phyloP scores from a whole-genome alignment of 2,113 vertebrate genomes.

The Taurulus bubalis region DNA sequence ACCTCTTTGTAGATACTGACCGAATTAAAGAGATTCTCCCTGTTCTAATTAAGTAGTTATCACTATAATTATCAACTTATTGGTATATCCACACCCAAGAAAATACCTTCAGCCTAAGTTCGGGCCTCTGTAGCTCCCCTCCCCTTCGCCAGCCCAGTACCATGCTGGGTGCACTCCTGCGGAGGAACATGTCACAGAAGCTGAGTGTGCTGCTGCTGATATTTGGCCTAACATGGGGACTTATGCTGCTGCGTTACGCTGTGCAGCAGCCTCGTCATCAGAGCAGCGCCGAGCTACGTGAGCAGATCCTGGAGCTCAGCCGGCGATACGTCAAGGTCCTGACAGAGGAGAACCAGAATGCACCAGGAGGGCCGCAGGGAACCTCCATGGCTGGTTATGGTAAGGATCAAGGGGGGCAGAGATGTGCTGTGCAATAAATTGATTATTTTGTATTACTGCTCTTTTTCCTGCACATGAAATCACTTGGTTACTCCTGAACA shows the following conservation, averaged over 20 bases:
- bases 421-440: not conserved
- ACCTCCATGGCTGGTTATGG: slow-evolving; percentile 95
- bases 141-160: slow-evolving; percentile 47
- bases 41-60: not conserved
- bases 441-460: not conserved
- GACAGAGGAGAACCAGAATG: slow-evolving; percentile 93
- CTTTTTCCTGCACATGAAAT: not conserved
- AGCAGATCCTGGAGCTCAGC: slow-evolving; percentile 96
- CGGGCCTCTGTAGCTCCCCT: slow-evolving; percentile 2
- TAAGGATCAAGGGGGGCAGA: slow-evolving; percentile 75
- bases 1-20: slow-evolving; percentile 9
- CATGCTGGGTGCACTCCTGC: slow-evolving; percentile 91
- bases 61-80: not conserved
- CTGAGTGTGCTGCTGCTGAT: slow-evolving; percentile 92
- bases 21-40: not conserved
- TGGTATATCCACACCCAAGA: not conserved
- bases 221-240: slow-evolving; percentile 94
- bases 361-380: slow-evolving; percentile 86
- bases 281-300: slow-evolving; percentile 92
- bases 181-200: slow-evolving; percentile 96
- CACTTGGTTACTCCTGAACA: not conserved
- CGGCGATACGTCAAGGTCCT: slow-evolving; percentile 95
- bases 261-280: slow-evolving; percentile 93
- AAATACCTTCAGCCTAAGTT: slow-evolving; percentile 5
- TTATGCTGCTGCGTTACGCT: slow-evolving; percentile 94